Conservation (phyloP, 2,113 vertebrate genomes). For the Mirounga angustirostris region DNA sequence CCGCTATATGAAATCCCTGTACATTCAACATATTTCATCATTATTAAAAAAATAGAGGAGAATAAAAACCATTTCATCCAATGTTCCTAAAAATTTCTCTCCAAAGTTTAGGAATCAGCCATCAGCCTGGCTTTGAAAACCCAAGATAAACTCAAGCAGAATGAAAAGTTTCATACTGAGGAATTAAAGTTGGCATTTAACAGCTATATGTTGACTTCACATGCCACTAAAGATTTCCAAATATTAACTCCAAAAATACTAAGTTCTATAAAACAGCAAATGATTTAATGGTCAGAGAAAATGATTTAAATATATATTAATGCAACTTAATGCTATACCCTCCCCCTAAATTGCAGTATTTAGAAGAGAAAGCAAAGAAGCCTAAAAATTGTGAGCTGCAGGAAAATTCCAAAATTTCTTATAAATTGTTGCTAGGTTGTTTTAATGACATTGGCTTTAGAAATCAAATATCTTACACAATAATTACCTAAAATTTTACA, state of each 20-base stretch:
- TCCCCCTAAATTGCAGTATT: neutral
- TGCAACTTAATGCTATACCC: neutral
- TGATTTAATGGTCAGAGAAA: constrained; percentile 28
- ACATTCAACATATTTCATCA: neutral
- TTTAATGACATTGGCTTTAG: neutral
- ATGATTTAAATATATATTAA: neutral
- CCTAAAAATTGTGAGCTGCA: neutral
- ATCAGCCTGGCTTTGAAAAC: neutral
- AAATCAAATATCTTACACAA: constrained; percentile 5
- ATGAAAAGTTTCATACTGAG: neutral
- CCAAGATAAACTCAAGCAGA: neutral
- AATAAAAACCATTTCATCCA: constrained; percentile 15
- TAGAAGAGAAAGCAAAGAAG: constrained; percentile 2
- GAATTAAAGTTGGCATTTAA: neutral
- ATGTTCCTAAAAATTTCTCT: neutral
- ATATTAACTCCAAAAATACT: neutral
- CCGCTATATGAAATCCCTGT: neutral
- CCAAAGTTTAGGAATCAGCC: neutral
- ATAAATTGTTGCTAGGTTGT: neutral
- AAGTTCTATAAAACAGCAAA: constrained; percentile 17
- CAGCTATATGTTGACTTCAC: neutral
- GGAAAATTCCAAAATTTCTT: neutral
- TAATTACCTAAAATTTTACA: neutral
- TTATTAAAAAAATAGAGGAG: constrained; percentile 39
- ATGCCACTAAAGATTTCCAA: neutral